These are phyloP conservation scores for Momotus momota DNA, from an alignment of 2,797 vertebrate species.

Conservation along the genomic window DNA sequence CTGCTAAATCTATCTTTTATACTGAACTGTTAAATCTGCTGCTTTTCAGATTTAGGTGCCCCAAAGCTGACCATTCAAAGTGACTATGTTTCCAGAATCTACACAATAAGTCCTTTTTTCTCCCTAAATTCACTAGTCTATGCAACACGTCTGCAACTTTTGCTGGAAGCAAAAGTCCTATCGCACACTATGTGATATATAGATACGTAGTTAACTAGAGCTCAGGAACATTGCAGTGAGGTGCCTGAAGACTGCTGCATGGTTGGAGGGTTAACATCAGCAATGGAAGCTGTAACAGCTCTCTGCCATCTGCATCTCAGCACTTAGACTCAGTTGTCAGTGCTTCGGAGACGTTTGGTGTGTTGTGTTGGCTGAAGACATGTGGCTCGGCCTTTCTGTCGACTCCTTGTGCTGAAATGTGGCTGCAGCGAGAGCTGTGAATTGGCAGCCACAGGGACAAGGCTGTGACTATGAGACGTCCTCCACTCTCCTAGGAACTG, in stretches of 20 bases:
- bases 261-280: not conserved
- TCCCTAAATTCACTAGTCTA: not conserved
- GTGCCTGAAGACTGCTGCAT: not conserved
- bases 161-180: not conserved
- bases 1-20: not conserved
- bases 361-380: not conserved
- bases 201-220: not conserved
- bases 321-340: not conserved
- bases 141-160: not conserved
- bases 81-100: not conserved
- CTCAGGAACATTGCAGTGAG: rapidly evolving
- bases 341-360: not conserved
- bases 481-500: not conserved
- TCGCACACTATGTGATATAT: not conserved
- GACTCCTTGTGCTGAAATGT: not conserved
- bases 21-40: not conserved
- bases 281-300: not conserved
- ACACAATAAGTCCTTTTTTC: not conserved
- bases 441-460: not conserved
- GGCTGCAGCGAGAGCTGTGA: not conserved
- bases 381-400: rapidly evolving
- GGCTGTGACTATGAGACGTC: not conserved
- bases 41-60: not conserved
- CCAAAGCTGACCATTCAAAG: not conserved
- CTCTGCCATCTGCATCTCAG: not conserved